Conservation (phyloP, 2,797 vertebrate species). For the Oryzias sinensis region DNA sequence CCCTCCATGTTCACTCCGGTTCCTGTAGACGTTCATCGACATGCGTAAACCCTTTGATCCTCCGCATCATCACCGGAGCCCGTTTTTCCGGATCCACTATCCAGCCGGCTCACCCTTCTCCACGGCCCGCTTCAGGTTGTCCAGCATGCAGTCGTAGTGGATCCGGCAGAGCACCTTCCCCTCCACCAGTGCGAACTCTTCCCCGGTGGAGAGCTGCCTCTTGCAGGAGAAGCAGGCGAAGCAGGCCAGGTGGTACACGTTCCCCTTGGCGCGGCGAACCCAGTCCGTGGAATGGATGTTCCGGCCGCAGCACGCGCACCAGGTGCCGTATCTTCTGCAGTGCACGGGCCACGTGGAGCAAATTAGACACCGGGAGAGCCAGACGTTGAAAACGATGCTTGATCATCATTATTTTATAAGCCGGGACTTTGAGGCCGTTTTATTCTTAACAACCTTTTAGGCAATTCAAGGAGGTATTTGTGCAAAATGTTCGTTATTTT, state of each 20-base stretch:
- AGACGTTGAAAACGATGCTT: too few relatives aligned
- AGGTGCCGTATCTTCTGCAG: constrained; percentile 88
- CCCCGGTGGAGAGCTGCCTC: constrained; percentile 92
- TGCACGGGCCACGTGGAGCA: not conserved
- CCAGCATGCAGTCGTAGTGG: constrained; percentile 94
- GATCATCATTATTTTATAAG: too few relatives aligned
- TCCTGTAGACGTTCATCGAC: constrained; percentile 69
- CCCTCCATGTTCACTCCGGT: constrained; percentile 89
- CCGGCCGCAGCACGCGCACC: constrained; percentile 91
- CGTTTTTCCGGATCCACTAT: not conserved
- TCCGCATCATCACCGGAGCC: too few relatives aligned
- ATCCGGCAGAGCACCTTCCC: constrained; percentile 92
- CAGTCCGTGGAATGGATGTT: constrained; percentile 94
- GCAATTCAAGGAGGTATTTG: too few relatives aligned
- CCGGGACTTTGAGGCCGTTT: too few relatives aligned
- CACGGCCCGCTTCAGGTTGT: constrained; percentile 91
- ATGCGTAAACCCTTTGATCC: too few relatives aligned
- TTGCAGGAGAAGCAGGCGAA: constrained; percentile 98
- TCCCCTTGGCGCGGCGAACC: constrained; percentile 93
- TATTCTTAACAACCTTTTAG: too few relatives aligned
- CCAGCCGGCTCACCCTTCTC: constrained; percentile 85
- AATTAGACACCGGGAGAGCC: not conserved
- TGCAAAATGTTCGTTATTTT: too few relatives aligned
- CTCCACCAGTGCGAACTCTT: constrained; percentile 94
- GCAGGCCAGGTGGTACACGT: constrained; percentile 93